phyloP scores from a whole-genome alignment of 2,888 invertebrate species.

The Diploptera punctata region DNA sequence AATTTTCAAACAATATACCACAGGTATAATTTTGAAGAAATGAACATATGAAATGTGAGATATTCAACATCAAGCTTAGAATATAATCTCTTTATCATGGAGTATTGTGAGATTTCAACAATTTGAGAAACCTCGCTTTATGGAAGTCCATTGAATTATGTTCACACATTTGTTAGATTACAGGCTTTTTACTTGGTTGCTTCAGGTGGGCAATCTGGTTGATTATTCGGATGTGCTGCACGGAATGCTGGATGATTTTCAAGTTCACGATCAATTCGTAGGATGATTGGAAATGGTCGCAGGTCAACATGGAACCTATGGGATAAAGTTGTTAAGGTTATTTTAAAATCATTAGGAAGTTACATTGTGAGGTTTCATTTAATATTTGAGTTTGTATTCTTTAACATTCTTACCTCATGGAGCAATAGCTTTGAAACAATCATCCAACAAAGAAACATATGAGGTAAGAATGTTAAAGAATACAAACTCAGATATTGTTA shows the following conservation, averaged over 20 bases:
- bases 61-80: not conserved
- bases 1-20: not conserved
- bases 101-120: constrained; percentile 11
- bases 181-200: constrained; percentile 72
- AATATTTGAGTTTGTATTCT: too few species aligned
- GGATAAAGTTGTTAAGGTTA: too few species aligned
- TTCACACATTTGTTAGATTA: not conserved
- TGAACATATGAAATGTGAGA: not conserved
- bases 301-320: constrained; percentile 90
- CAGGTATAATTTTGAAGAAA: constrained; percentile 10
- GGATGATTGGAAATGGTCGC: constrained; percentile 86
- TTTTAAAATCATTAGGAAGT: too few species aligned
- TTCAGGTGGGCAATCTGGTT: constrained; percentile 95
- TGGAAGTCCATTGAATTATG: constrained; percentile 26
- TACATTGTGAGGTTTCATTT: too few species aligned
- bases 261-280: constrained; percentile 84
- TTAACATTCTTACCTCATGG: too few species aligned
- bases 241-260: constrained; percentile 90
- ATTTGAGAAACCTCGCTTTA: constrained; percentile 26
- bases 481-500: too few species aligned
- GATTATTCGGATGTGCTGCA: constrained; percentile 88
- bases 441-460: too few species aligned
- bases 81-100: not conserved
- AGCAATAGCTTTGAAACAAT: too few species aligned
- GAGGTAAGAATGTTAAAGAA: too few species aligned